Percentiles rank a stretch among this genome's conserved stretches.
Evolutionary conservation across 2,888 invertebrate species (phyloP).

Genomic region (Auanema freiburgensis): DNA sequence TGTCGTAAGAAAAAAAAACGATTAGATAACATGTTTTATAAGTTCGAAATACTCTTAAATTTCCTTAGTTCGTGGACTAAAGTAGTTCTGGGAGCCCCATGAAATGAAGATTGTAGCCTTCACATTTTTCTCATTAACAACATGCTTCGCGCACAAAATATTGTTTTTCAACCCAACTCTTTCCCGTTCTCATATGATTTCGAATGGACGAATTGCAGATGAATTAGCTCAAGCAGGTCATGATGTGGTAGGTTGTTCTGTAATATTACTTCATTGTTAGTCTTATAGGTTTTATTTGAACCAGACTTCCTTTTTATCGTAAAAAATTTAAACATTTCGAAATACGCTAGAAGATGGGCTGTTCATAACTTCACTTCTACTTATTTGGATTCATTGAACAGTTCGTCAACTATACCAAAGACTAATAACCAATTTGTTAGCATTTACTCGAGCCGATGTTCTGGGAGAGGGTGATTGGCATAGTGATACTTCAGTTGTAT

Average conservation of each 20-base stretch:
- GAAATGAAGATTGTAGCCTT: too few relatives aligned
- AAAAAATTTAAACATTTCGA: slow-evolving; percentile 31
- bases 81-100: too few relatives aligned
- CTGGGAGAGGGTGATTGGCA: neutral
- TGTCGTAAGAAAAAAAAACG: too few relatives aligned
- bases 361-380: slow-evolving; percentile 21
- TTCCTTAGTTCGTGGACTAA: too few relatives aligned
- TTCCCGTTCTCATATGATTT: slow-evolving; percentile 45
- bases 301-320: slow-evolving; percentile 32
- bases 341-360: slow-evolving; percentile 31
- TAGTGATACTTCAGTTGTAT: neutral
- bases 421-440: neutral
- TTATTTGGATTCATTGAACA: neutral
- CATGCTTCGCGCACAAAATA: slow-evolving; percentile 20
- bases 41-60: too few relatives aligned
- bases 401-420: neutral
- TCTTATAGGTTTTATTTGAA: slow-evolving; percentile 33
- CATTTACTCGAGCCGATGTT: too few relatives aligned
- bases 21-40: too few relatives aligned
- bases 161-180: slow-evolving; percentile 39
- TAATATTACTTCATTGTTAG: neutral
- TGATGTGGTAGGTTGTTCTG: slow-evolving; percentile 42
- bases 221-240: slow-evolving; percentile 48
- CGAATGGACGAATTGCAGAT: slow-evolving; percentile 49
- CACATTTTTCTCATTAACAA: too few relatives aligned